A percentile compares a stretch with the other conserved stretches of the same genome.
Conservation (phyloP, 2,113 vertebrate species). For the Dermatemys mawii region DNA sequence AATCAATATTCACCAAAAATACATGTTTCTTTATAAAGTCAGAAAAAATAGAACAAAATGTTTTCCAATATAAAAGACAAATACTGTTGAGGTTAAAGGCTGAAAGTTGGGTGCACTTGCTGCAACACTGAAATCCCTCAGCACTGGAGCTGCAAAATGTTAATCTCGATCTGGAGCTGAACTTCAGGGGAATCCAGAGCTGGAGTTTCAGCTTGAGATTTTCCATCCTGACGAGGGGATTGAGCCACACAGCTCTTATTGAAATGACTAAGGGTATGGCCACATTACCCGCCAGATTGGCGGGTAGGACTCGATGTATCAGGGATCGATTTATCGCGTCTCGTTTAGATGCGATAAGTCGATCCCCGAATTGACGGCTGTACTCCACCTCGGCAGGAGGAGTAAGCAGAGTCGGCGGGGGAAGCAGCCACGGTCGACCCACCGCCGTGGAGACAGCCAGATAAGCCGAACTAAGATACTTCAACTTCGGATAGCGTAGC, state of each 20-base stretch:
- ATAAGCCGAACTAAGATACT: too few species aligned
- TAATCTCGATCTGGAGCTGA: not conserved
- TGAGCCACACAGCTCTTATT: not conserved
- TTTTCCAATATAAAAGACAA: conserved; percentile 14
- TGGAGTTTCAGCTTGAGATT: not conserved
- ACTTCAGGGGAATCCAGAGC: not conserved
- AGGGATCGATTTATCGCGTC: too few species aligned
- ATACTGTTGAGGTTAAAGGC: not conserved
- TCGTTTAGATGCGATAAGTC: too few species aligned
- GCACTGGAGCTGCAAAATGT: not conserved
- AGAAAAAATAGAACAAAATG: conserved; percentile 4
- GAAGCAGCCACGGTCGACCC: too few species aligned
- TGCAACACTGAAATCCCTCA: not conserved
- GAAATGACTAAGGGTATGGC: not conserved
- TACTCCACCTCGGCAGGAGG: too few species aligned
- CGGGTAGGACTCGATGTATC: too few species aligned
- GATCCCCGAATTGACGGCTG: too few species aligned
- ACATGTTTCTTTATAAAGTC: conserved; percentile 8
- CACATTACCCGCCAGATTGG: too few species aligned
- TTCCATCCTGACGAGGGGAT: not conserved
- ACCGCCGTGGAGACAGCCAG: too few species aligned
- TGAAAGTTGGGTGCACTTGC: not conserved
- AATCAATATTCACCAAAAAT: conserved; percentile 17
- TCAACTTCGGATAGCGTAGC: too few species aligned
- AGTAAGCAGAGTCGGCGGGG: too few species aligned